Evolutionary conservation across 2,113 vertebrate genomes (phyloP).

Genomic region (Caracal caracal): DNA sequence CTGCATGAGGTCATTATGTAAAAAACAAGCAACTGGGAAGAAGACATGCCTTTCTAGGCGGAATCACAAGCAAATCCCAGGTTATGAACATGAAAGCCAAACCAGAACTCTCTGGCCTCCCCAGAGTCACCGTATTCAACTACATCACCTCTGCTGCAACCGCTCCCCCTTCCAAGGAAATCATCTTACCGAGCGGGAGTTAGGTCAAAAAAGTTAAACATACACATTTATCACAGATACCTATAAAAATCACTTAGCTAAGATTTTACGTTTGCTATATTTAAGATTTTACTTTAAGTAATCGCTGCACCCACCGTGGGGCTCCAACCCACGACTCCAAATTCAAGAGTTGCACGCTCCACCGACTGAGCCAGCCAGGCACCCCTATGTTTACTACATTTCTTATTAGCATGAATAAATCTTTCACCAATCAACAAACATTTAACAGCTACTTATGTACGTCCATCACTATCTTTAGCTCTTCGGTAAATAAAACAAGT

Average conservation of each 20-base stretch:
- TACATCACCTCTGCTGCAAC: neutral
- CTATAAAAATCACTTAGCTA: neutral
- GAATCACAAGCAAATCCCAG: slow-evolving; percentile 25
- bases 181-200: neutral
- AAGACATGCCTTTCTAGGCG: neutral
- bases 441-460: neutral
- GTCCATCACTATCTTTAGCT: neutral
- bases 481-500: neutral
- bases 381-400: neutral
- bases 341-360: neutral
- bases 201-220: neutral
- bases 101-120: neutral
- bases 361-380: neutral
- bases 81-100: neutral
- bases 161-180: neutral
- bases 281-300: neutral
- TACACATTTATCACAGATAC: neutral
- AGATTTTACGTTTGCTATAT: neutral
- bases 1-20: slow-evolving; percentile 76
- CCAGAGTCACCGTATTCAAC: neutral
- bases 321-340: neutral
- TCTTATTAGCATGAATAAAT: neutral
- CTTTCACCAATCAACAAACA: neutral
- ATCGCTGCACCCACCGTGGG: neutral
- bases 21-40: slow-evolving; percentile 38